A percentile compares a stretch with the other conserved stretches of the same genome.
These are phyloP conservation scores for Piprites chloris DNA, from an alignment of 2,113 vertebrate species.

Conservation along the genomic window DNA sequence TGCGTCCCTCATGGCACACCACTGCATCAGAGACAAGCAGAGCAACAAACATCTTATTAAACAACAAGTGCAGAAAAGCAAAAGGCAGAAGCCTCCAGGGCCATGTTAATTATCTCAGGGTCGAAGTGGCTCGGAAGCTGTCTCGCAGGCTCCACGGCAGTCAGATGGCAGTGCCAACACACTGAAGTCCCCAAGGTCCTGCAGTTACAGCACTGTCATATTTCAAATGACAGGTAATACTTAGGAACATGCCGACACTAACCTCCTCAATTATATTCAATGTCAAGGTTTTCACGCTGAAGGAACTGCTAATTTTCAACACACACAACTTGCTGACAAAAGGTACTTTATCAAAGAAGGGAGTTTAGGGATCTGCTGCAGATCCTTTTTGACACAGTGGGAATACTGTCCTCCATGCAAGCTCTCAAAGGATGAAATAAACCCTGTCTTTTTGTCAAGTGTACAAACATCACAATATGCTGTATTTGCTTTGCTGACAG, in stretches of 20 bases:
- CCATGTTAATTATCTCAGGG: conserved; percentile 81
- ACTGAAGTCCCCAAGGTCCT: conserved; percentile 71
- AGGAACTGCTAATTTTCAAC: conserved; percentile 71
- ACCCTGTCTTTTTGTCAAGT: neutral
- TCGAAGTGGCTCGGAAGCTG: conserved; percentile 66
- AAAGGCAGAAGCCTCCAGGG: conserved; percentile 70
- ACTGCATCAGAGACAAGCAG: conserved; percentile 48
- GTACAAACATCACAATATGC: neutral
- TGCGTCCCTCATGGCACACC: conserved; percentile 36
- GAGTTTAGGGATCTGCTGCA: conserved; percentile 22
- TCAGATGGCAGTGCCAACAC: conserved; percentile 70
- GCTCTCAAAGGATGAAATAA: neutral
- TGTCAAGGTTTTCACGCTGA: conserved; percentile 71
- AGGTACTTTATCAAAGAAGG: conserved; percentile 52
- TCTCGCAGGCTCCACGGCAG: conserved; percentile 65
- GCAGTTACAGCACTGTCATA: conserved; percentile 73
- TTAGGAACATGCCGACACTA: conserved; percentile 59
- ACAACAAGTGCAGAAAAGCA: conserved; percentile 67
- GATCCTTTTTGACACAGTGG: conserved; percentile 4
- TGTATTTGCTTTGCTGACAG: conserved; percentile 2
- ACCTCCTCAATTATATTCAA: conserved; percentile 79
- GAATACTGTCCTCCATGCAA: neutral
- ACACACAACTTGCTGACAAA: conserved; percentile 55
- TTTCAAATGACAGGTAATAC: conserved; percentile 81
- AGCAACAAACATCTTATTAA: conserved; percentile 76